Evolutionary conservation across 35 echinoderm and acorn worm species (phyloP).

Genomic region (Apostichopus japonicus): DNA sequence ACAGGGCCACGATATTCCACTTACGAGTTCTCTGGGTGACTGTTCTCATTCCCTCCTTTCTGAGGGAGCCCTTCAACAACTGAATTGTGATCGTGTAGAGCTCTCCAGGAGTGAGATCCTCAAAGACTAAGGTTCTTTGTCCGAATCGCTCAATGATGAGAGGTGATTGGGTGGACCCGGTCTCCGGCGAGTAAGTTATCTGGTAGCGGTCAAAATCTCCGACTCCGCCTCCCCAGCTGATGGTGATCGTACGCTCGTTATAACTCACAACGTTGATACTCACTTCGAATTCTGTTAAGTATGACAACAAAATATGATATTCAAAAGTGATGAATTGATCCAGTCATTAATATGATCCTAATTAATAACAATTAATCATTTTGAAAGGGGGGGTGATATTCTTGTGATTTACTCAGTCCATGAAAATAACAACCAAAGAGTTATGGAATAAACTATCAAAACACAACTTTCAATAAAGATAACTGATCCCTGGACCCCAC

Average conservation of each 20-base stretch:
- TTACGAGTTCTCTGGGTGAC: conserved; percentile 67
- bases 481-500: too few species aligned
- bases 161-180: conserved; percentile 53
- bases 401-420: too few species aligned
- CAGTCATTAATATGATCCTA: too few species aligned
- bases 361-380: too few species aligned
- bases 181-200: conserved; percentile 57
- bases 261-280: not conserved
- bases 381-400: too few species aligned
- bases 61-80: conserved; percentile 45
- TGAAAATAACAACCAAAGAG: too few species aligned
- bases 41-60: conserved; percentile 54
- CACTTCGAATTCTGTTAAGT: conserved; percentile 32
- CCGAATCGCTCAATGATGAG: conserved; percentile 31
- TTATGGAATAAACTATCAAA: too few species aligned
- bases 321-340: too few species aligned
- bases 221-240: conserved; percentile 65
- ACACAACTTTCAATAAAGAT: too few species aligned
- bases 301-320: not conserved
- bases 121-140: conserved; percentile 25
- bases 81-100: conserved; percentile 72
- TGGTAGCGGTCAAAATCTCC: conserved; percentile 89
- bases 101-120: conserved; percentile 65
- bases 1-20: not conserved
- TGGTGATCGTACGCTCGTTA: conserved; percentile 42